These are phyloP conservation scores for Caradrina kadenii DNA, from an alignment of 2,888 invertebrate genomes.

Conservation along the genomic window DNA sequence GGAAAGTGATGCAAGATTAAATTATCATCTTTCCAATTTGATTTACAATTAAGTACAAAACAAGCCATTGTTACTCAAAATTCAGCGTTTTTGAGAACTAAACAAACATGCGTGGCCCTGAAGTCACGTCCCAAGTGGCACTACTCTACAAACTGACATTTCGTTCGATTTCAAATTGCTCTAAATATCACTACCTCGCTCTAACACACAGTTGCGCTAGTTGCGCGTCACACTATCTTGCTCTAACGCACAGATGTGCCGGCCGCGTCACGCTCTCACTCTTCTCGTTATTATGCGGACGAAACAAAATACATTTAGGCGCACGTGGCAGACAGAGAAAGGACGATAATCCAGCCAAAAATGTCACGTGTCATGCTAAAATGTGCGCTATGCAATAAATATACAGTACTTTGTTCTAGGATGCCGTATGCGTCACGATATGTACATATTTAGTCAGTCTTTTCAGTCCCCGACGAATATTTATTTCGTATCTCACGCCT, in stretches of 20 bases:
- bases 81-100: neutral
- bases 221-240: neutral
- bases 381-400: neutral
- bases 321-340: slow-evolving; percentile 2
- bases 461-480: neutral
- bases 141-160: slow-evolving; percentile 1
- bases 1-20: slow-evolving; percentile 28
- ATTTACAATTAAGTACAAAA: slow-evolving; percentile 3
- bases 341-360: slow-evolving; percentile 1
- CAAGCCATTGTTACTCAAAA: slow-evolving; percentile 15
- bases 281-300: slow-evolving; percentile 1
- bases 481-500: neutral
- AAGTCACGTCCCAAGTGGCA: slow-evolving; percentile 13
- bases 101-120: slow-evolving; percentile 14
- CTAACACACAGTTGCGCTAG: neutral
- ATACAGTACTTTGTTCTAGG: slow-evolving; percentile 1
- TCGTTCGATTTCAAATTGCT: neutral
- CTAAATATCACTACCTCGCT: slow-evolving; percentile 6
- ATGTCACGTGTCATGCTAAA: neutral
- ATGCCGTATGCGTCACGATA: no score
- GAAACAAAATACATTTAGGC: neutral
- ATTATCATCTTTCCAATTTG: slow-evolving; percentile 3
- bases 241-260: neutral
- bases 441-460: no score
- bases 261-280: slow-evolving; percentile 2